These are phyloP conservation scores for Malacosoma neustria DNA, from an alignment of 2,888 invertebrate species.

Conservation along the genomic window DNA sequence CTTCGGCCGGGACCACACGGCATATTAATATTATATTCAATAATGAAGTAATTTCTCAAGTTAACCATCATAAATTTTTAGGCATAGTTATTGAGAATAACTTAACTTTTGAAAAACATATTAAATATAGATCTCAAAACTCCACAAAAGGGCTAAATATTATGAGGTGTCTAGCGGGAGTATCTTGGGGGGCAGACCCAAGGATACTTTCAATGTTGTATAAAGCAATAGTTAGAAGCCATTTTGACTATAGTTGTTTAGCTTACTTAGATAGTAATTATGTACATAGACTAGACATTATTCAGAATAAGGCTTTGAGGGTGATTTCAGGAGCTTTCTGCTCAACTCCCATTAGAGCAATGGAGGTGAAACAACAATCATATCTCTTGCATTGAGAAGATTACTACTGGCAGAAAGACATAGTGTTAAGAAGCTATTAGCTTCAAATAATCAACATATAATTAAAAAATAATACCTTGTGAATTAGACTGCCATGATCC, in stretches of 20 bases:
- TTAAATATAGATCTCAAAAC: no score
- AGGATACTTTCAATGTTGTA: constrained; percentile 9
- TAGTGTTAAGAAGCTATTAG: neutral
- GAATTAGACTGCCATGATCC: no score
- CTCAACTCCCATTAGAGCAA: constrained; percentile 13
- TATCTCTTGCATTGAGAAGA: constrained; percentile 4
- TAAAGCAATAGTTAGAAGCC: constrained; percentile 5
- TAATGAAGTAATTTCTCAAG: no score
- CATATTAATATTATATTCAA: no score
- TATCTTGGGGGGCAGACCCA: no score
- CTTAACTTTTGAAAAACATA: no score
- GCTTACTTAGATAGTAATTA: constrained; percentile 9
- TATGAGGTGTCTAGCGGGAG: no score
- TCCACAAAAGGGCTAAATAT: no score
- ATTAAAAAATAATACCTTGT: neutral
- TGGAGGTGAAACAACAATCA: constrained; percentile 8
- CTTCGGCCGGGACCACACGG: no score
- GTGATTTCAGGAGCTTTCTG: constrained; percentile 12
- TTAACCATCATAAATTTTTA: no score
- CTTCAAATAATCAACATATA: neutral
- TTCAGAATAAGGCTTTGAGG: constrained; percentile 11
- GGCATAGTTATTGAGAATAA: no score
- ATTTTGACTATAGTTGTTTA: constrained; percentile 11
- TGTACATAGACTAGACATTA: constrained; percentile 8
- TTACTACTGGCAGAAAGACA: neutral